These are phyloP conservation scores for Synanthedon andrenaeformis DNA, from an alignment of 2,888 invertebrate species.

Conservation along the genomic window DNA sequence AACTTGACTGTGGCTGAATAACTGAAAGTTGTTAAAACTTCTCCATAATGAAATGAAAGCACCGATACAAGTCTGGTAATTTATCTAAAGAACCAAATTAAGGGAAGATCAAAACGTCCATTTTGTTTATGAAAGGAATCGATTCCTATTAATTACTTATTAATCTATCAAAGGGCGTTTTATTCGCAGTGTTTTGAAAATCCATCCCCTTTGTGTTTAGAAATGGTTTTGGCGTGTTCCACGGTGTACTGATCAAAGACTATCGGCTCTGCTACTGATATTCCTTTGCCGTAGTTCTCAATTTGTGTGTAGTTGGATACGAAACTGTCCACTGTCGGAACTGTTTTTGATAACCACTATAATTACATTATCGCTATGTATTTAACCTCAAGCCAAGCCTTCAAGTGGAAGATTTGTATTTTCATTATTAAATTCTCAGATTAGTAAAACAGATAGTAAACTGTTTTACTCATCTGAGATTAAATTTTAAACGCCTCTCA, in stretches of 20 bases:
- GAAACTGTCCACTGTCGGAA: no score
- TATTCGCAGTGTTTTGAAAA: background rate
- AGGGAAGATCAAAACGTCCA: conserved; percentile 1
- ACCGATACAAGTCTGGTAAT: background rate
- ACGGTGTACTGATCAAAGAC: background rate
- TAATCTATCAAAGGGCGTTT: conserved; percentile 1
- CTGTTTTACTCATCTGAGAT: no score
- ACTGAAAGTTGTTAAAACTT: background rate
- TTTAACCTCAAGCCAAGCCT: no score
- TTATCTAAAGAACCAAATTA: background rate
- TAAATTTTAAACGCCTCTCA: no score
- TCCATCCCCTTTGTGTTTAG: background rate
- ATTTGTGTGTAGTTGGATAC: no score
- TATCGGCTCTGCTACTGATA: conserved; percentile 20
- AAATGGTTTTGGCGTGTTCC: background rate
- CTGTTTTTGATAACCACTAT: no score
- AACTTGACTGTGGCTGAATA: no score
- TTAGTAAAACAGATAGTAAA: no score
- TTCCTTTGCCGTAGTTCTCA: background rate
- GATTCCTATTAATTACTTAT: background rate
- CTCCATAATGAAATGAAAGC: background rate
- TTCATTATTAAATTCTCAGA: no score
- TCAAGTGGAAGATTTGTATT: no score
- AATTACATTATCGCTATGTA: no score
- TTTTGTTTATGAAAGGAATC: conserved; percentile 1